A percentile compares a stretch with the other conserved stretches of the same genome.
Evolutionary conservation across 1,140 invertebrate species (phyloP).

Genomic region (Drosophila mojavensis): DNA sequence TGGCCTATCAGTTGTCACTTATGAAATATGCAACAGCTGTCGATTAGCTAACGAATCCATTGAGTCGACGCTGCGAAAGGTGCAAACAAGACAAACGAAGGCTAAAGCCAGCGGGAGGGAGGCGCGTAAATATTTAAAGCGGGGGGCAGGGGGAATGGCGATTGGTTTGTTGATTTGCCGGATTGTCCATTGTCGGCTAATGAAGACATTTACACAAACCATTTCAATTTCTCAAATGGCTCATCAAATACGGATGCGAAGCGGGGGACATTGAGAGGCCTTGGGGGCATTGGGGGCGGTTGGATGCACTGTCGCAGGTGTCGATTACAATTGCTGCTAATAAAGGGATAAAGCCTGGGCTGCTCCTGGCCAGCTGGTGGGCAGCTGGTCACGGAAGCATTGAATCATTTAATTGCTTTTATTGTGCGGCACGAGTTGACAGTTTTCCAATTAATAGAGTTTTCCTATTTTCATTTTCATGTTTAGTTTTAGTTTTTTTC

Average conservation of each 20-base stretch:
- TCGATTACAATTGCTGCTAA: slow-evolving; percentile 27
- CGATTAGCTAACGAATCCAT: slow-evolving; percentile 58
- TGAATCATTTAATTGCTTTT: slow-evolving; percentile 46
- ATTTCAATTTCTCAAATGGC: slow-evolving; percentile 62
- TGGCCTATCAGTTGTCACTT: slow-evolving; percentile 26
- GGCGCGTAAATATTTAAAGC: slow-evolving; percentile 28
- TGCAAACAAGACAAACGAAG: neutral
- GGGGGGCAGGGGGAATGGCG: neutral
- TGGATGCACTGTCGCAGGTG: slow-evolving; percentile 25
- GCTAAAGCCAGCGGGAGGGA: neutral
- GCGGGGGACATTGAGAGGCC: too few relatives aligned
- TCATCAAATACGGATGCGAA: slow-evolving; percentile 25
- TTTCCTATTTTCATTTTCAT: too few relatives aligned
- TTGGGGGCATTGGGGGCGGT: neutral
- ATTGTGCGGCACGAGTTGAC: slow-evolving; percentile 16
- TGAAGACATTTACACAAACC: slow-evolving; percentile 5
- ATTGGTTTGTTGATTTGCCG: neutral
- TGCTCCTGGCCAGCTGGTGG: neutral
- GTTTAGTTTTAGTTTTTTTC: neutral
- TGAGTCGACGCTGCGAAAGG: slow-evolving; percentile 12
- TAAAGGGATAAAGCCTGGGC: neutral
- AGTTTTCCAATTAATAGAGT: slow-evolving; percentile 10
- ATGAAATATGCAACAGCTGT: slow-evolving; percentile 37
- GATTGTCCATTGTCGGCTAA: neutral
- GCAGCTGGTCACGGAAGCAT: slow-evolving; percentile 34